Evolutionary conservation across 2,797 vertebrate genomes (phyloP).

Genomic region (Propithecus perrieri): DNA sequence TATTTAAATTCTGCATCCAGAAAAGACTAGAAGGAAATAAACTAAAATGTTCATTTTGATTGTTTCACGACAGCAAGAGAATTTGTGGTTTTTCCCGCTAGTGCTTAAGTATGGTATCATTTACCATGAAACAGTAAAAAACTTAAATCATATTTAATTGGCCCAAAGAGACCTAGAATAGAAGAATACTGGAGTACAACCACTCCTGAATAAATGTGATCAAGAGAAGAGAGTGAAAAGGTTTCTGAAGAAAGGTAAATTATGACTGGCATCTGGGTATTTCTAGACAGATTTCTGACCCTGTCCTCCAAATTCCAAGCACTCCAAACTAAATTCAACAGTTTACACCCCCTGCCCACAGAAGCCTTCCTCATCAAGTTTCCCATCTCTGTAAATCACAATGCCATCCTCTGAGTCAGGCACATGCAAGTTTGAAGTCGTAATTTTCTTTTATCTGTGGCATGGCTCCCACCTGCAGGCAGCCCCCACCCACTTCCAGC

Average conservation of each 20-base stretch:
- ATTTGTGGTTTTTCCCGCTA: not conserved
- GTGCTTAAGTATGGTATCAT: not conserved
- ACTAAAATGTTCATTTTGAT: not conserved
- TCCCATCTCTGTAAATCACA: not conserved
- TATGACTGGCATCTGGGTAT: not conserved
- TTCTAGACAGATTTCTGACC: not conserved
- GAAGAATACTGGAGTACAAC: not conserved
- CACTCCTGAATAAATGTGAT: not conserved
- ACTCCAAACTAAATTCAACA: not conserved
- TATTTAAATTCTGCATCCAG: not conserved
- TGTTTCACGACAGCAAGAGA: not conserved
- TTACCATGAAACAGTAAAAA: not conserved
- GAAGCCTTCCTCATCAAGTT: not conserved
- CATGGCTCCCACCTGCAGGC: not conserved
- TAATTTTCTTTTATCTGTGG: not conserved
- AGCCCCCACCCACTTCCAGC: not conserved
- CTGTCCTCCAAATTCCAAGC: not conserved
- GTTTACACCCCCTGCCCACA: not conserved
- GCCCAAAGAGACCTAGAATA: not conserved
- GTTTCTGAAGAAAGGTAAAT: not conserved
- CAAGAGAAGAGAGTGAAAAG: not conserved
- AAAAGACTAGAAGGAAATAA: conserved; percentile 11
- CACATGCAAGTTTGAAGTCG: not conserved
- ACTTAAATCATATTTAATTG: not conserved
- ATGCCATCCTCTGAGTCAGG: too few species aligned